These are phyloP conservation scores for Diadumene lineata DNA, from an alignment of 92 coral and sea anemone genomes.

Conservation along the genomic window DNA sequence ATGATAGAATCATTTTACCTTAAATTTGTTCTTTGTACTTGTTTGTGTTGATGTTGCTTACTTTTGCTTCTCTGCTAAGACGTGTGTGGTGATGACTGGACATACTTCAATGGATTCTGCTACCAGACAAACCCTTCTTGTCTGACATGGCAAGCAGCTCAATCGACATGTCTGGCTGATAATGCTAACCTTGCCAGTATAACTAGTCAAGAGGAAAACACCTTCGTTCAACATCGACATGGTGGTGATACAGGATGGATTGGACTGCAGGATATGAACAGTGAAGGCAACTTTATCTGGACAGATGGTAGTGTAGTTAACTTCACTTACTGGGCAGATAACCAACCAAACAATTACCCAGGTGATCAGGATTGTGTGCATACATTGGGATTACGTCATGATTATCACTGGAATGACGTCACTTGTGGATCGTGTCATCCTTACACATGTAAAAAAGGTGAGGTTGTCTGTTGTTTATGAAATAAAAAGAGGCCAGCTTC, in stretches of 20 bases:
- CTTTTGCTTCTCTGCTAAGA: too few relatives aligned
- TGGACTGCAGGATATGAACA: constrained; percentile 51
- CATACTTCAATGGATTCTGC: constrained; percentile 23
- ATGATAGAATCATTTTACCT: not conserved
- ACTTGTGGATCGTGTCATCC: constrained; percentile 40
- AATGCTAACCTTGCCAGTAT: constrained; percentile 7
- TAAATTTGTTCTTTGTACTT: not conserved
- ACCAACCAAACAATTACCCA: constrained; percentile 49
- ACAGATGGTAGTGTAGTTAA: constrained; percentile 33
- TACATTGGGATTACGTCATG: constrained; percentile 44
- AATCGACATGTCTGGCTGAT: not conserved
- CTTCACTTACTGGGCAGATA: constrained; percentile 53
- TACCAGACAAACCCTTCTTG: constrained; percentile 19
- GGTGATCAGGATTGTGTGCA: constrained; percentile 62
- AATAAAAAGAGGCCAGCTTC: not conserved
- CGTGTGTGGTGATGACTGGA: constrained; percentile 26
- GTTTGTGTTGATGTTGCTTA: too few relatives aligned
- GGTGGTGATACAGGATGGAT: constrained; percentile 56
- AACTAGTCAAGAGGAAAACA: constrained; percentile 12
- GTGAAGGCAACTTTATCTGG: constrained; percentile 56
- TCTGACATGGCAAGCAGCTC: constrained; percentile 2
- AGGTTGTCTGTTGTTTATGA: not conserved
- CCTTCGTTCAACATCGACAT: constrained; percentile 10
- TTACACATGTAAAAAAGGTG: constrained; percentile 60
- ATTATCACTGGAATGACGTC: constrained; percentile 63